Base-by-base conservation (phyloP, 2,113 vertebrate species). In the Cryptomyrus ogoouensis region DNA sequence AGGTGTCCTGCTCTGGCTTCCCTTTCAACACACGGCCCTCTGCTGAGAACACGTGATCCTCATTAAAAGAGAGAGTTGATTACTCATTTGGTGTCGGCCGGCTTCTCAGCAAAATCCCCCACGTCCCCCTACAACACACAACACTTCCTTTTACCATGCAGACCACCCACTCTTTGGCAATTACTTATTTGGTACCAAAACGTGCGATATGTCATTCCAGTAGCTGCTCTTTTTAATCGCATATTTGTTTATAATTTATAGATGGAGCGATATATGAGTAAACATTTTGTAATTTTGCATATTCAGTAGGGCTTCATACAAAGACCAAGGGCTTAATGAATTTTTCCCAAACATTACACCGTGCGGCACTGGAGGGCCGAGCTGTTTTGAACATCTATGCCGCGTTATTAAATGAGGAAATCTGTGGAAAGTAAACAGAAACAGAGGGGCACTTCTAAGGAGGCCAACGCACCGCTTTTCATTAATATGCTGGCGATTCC, bases 401-500 rank as follows among this genome's bases (percentile, higher is more conserved):
- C 91, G 90, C 88, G 92, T 92, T 92, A 93, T 94, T 92, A 89
- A 93, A 93, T 5, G 39, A 47, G 77, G 89, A 91, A 91, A 91
- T 89, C 90, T 90, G 91, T 92, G 89, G 92, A 93, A 92, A 92
- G 89, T 96, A 94, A 95, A 94, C 92, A 94, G 93, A 94, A 95
- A 91, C 93, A 94, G 93, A 94, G 90, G 87, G 31, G 89, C 80
- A 91, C 90, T 93, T 92, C 80, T 91, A 92, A 94, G 93, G 92
- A 94, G 91, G 93, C 91, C 91, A 70, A 90, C 91, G 66, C 6
- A 91, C 93, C 93, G 93, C 87, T 93, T 95, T 95, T 94, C 94
- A 95, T 96, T 94, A 95, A 95, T 93, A 95, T 95, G 92, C 94
- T 93, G 94, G 92, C 93, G 92, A 93, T 93, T 92, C 49, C 92